Evolutionary conservation across 2,113 vertebrate species (phyloP).

Genomic region (Peromyscus californicus): DNA sequence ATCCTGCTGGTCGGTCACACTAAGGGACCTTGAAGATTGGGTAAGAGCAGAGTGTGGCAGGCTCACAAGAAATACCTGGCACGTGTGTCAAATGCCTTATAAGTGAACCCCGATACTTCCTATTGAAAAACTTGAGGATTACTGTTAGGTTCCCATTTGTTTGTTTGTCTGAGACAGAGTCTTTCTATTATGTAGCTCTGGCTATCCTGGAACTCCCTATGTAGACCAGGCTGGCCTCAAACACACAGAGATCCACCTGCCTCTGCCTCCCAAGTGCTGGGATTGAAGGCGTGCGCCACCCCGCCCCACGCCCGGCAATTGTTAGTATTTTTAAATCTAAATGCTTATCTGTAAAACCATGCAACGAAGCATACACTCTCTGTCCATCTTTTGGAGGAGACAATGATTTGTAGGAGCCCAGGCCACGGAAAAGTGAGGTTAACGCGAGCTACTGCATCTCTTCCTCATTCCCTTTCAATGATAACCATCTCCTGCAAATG

Average conservation of each 20-base stretch:
- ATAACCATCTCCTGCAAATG: neutral
- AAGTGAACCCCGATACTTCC: neutral
- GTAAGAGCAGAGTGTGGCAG: neutral
- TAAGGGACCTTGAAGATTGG: neutral
- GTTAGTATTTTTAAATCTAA: neutral
- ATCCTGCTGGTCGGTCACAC: neutral
- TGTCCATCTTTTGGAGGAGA: conserved; percentile 17
- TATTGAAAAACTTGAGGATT: conserved; percentile 24
- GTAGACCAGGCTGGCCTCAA: neutral
- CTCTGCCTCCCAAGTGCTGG: neutral
- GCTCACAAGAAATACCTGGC: neutral
- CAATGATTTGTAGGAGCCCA: conserved; percentile 19
- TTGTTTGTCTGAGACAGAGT: neutral
- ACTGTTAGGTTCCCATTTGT: neutral
- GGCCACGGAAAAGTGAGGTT: neutral
- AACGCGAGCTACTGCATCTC: neutral
- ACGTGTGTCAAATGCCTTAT: conserved; percentile 32
- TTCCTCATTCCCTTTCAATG: neutral
- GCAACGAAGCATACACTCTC: neutral
- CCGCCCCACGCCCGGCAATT: rapidly evolving
- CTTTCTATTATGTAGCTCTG: neutral
- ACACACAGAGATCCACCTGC: neutral
- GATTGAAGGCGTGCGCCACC: neutral
- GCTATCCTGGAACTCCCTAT: neutral
- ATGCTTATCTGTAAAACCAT: conserved; percentile 25